A percentile compares a stretch with the other conserved stretches of the same genome.
Conservation (phyloP, 2,113 vertebrate species). For the Pardalotus punctatus region DNA sequence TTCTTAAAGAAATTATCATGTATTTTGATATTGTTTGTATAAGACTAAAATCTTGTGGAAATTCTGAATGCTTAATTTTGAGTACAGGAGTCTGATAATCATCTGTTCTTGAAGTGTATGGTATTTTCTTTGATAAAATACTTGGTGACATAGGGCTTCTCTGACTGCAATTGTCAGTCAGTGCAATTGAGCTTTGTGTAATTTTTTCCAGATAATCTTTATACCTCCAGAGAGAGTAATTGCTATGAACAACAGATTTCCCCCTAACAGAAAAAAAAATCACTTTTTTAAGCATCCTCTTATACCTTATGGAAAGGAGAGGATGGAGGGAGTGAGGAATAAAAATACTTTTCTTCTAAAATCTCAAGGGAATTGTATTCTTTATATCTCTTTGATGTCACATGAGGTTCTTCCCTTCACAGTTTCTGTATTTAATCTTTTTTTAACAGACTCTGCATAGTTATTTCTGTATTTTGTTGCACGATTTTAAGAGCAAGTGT, state of each 20-base stretch:
- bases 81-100: not conserved
- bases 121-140: not conserved
- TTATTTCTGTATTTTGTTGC: not conserved
- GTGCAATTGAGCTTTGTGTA: not conserved
- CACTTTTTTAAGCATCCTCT: not conserved
- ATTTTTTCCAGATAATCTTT: not conserved
- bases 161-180: not conserved
- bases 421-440: not conserved
- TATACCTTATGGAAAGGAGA: not conserved
- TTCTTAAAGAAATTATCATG: not conserved
- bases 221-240: not conserved
- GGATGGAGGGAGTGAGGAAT: rapidly evolving
- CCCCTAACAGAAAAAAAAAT: not conserved
- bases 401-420: not conserved
- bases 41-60: not conserved
- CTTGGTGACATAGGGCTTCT: not conserved
- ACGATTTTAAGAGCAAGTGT: not conserved
- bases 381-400: not conserved
- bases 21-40: not conserved
- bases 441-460: not conserved
- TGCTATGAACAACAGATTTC: not conserved
- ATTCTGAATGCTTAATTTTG: not conserved
- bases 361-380: not conserved
- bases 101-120: not conserved
- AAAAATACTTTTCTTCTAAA: not conserved